These are phyloP conservation scores for Lophura swinhoii DNA, from an alignment of 2,797 vertebrate species.

Conservation along the genomic window DNA sequence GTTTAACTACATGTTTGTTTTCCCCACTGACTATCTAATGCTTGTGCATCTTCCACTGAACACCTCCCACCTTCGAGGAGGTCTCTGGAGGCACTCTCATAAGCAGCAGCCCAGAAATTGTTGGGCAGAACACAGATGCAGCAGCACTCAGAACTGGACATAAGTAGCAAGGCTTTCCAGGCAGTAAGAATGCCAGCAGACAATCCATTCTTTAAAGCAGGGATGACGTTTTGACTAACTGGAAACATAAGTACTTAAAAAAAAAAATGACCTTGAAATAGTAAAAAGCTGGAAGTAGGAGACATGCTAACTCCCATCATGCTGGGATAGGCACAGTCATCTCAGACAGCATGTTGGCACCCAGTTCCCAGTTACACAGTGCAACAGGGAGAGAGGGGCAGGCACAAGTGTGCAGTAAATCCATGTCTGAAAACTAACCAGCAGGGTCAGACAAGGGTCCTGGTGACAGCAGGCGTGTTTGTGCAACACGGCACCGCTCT, in stretches of 20 bases:
- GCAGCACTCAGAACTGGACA: neutral
- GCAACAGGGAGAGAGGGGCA: neutral
- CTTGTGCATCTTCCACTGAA: neutral
- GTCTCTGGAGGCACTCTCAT: neutral
- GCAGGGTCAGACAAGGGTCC: neutral
- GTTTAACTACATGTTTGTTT: neutral
- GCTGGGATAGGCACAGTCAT: neutral
- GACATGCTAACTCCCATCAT: neutral
- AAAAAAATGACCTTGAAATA: neutral
- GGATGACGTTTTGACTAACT: neutral
- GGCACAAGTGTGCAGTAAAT: neutral
- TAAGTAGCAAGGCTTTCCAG: neutral
- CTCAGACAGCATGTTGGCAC: neutral
- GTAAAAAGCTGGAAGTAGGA: neutral
- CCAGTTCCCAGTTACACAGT: neutral
- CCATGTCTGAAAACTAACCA: neutral
- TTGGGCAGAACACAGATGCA: neutral
- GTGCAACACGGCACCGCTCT: neutral
- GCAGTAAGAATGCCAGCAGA: neutral
- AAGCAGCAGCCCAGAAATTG: neutral
- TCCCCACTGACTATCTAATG: neutral
- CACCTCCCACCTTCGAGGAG: neutral
- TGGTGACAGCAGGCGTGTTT: neutral
- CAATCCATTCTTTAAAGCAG: neutral
- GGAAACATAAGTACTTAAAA: neutral